These are phyloP conservation scores for Cheilosia grossa DNA, from an alignment of 2,888 invertebrate genomes.

Conservation along the genomic window DNA sequence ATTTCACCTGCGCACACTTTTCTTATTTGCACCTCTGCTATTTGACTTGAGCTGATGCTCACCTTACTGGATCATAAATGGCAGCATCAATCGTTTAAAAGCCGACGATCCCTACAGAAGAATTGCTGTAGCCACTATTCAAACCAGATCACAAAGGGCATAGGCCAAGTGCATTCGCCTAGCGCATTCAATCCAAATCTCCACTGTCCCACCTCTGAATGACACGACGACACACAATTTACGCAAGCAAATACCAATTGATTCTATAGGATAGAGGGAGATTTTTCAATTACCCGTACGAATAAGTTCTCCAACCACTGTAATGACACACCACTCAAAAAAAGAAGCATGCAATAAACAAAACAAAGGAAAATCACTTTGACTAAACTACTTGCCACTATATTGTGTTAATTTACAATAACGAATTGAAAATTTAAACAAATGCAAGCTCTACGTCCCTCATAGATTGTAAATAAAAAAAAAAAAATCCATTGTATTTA, in stretches of 20 bases:
- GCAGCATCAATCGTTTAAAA: too few species aligned
- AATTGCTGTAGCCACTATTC: too few species aligned
- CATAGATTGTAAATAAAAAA: slow-evolving; percentile 21
- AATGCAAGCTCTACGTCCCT: slow-evolving; percentile 11
- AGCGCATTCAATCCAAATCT: too few species aligned
- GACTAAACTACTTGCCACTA: slow-evolving; percentile 42
- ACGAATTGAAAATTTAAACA: slow-evolving; percentile 32
- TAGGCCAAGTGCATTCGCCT: too few species aligned
- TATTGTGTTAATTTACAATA: slow-evolving; percentile 17
- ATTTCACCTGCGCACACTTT: too few species aligned
- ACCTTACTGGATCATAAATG: too few species aligned
- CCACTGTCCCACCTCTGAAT: too few species aligned
- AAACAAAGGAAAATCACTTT: slow-evolving; percentile 57
- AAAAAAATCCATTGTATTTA: slow-evolving; percentile 13
- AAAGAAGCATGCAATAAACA: slow-evolving; percentile 50
- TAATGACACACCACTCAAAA: slow-evolving; percentile 4
- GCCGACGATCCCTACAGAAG: too few species aligned
- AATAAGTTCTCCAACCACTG: slow-evolving; percentile 38
- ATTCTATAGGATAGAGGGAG: background rate
- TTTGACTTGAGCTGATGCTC: too few species aligned
- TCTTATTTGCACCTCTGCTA: too few species aligned
- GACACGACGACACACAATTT: too few species aligned
- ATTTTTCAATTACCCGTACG: background rate
- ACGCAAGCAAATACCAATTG: slow-evolving; percentile 1
- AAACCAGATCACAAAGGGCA: too few species aligned